Conservation (phyloP, 2,797 vertebrate genomes). For the Sebastes vulpes region DNA sequence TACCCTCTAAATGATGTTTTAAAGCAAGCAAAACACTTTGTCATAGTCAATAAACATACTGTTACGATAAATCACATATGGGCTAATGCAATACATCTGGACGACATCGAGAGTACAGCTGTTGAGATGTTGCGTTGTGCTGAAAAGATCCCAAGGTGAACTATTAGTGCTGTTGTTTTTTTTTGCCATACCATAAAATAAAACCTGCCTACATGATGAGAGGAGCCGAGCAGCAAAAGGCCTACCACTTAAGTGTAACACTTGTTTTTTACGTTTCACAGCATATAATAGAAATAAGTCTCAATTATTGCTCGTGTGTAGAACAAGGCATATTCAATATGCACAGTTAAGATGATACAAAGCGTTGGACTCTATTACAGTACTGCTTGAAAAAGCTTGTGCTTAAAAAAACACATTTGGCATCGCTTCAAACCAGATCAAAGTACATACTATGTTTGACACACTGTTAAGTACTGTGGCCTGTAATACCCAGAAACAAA, state of each 20-base stretch:
- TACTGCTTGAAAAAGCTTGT: not conserved
- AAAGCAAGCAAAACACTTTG: not conserved
- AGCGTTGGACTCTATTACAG: too few species aligned
- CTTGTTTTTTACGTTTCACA: not conserved
- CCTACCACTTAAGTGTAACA: not conserved
- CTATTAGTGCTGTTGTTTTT: not conserved
- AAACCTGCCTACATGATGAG: not conserved
- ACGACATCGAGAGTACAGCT: not conserved
- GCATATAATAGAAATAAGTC: not conserved
- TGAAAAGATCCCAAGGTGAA: not conserved
- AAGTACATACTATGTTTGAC: not conserved
- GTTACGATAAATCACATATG: not conserved
- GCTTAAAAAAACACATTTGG: not conserved
- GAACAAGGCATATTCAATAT: not conserved
- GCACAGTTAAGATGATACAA: too few species aligned
- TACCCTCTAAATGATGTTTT: not conserved
- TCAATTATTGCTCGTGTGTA: not conserved
- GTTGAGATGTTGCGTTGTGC: not conserved
- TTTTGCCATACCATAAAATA: not conserved
- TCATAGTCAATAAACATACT: not conserved
- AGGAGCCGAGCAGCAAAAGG: not conserved
- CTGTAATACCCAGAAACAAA: not conserved
- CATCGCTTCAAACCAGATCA: not conserved
- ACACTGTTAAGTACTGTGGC: not conserved
- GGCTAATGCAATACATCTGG: not conserved